phyloP scores from a whole-genome alignment of 2,113 vertebrate species.

The Nibea albiflora region DNA sequence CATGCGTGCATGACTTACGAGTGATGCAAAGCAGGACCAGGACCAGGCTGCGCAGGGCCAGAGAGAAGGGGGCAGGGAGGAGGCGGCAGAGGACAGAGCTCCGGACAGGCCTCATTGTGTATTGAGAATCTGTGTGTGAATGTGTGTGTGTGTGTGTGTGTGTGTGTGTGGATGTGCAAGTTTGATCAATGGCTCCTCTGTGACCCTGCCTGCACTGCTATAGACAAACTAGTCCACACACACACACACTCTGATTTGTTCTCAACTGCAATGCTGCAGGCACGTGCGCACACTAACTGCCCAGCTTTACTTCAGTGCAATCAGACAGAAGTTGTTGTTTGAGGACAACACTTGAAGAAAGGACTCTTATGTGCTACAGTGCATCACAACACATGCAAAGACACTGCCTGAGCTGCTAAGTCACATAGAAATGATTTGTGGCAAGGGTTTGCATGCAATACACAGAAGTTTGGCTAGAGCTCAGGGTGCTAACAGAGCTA shows the following conservation, averaged over 20 bases:
- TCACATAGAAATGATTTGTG: constrained; percentile 25
- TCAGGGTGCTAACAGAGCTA: constrained; percentile 36
- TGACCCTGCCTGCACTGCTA: constrained; percentile 69
- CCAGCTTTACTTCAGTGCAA: constrained; percentile 46
- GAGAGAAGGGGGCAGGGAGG: constrained; percentile 66
- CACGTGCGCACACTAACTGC: constrained; percentile 48
- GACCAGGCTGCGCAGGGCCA: constrained; percentile 70
- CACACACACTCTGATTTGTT: constrained; percentile 52
- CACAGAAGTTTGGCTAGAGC: constrained; percentile 29
- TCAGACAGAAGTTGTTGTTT: constrained; percentile 59
- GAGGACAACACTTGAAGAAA: constrained; percentile 41
- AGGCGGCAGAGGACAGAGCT: constrained; percentile 71
- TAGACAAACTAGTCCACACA: constrained; percentile 51
- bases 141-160: constrained; percentile 19
- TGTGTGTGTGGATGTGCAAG: constrained; percentile 38
- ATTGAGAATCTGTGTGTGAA: constrained; percentile 63
- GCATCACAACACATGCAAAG: constrained; percentile 43
- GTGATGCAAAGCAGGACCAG: constrained; percentile 79
- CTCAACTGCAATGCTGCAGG: constrained; percentile 61
- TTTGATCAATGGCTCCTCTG: constrained; percentile 84
- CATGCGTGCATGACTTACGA: constrained; percentile 78
- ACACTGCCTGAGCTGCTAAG: constrained; percentile 40
- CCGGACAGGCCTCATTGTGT: constrained; percentile 81
- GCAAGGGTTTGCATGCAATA: neutral
- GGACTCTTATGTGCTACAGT: constrained; percentile 33